Evolutionary conservation across 1,140 invertebrate species (phyloP).

Genomic region (Belonocnema kinseyi): DNA sequence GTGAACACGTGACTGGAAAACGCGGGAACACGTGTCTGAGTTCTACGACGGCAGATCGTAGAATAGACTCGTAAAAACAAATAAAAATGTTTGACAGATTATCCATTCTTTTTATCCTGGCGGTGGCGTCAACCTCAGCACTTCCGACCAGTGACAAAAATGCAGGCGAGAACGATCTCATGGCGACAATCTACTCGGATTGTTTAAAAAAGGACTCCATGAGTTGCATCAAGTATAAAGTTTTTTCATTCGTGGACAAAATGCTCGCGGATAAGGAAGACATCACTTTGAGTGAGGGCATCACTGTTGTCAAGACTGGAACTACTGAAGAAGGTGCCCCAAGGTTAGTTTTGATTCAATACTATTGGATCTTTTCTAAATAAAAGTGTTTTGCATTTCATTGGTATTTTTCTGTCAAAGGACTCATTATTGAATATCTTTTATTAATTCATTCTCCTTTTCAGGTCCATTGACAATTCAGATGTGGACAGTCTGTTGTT

Average conservation of each 20-base stretch:
- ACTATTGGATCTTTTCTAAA: neutral
- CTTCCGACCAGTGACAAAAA: constrained; percentile 82
- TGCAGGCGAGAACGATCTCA: constrained; percentile 83
- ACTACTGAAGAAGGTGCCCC: constrained; percentile 84
- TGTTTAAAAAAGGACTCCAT: constrained; percentile 87
- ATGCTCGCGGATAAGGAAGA: constrained; percentile 85
- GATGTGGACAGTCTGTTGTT: constrained; percentile 81
- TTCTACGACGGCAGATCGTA: constrained; percentile 34
- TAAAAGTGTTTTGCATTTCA: neutral
- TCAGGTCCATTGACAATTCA: constrained; percentile 76
- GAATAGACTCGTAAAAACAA: neutral
- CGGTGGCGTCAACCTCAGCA: constrained; percentile 76
- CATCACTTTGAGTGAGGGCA: constrained; percentile 86
- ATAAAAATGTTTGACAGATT: constrained; percentile 51
- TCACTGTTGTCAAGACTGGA: constrained; percentile 86
- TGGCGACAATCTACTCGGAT: constrained; percentile 85
- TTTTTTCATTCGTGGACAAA: constrained; percentile 89
- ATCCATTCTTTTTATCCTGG: constrained; percentile 49
- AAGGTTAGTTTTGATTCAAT: constrained; percentile 73
- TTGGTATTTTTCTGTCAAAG: neutral
- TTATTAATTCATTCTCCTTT: neutral
- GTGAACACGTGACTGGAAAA: constrained; percentile 49
- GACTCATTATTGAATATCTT: neutral
- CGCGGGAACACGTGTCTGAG: constrained; percentile 5
- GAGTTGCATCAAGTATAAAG: constrained; percentile 88